These are phyloP conservation scores for Pantala flavescens DNA, from an alignment of 1,140 invertebrate genomes.

Conservation along the genomic window DNA sequence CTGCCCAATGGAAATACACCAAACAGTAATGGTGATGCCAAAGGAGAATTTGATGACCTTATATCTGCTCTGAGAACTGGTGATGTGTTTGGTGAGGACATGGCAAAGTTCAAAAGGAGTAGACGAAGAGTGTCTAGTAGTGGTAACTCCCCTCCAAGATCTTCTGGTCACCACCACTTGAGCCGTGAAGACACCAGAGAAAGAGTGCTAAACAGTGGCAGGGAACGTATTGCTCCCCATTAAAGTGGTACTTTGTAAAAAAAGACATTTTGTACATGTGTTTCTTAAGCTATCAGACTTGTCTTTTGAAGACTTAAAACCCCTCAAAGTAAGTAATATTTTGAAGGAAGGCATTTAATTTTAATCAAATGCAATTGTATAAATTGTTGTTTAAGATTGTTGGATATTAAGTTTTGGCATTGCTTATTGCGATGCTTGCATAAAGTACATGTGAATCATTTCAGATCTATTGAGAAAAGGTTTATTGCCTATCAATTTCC, in stretches of 20 bases:
- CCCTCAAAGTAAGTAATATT: neutral
- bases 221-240: neutral
- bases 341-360: neutral
- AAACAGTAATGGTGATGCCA: slow-evolving; percentile 39
- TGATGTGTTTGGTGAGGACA: slow-evolving; percentile 94
- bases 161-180: neutral
- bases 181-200: neutral
- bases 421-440: neutral
- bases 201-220: neutral
- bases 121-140: slow-evolving; percentile 48
- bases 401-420: neutral
- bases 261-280: neutral
- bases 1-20: slow-evolving; percentile 21
- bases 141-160: slow-evolving; percentile 46
- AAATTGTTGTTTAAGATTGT: neutral
- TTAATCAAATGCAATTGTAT: neutral
- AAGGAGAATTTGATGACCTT: slow-evolving; percentile 93
- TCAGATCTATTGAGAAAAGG: neutral
- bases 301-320: neutral
- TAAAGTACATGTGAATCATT: neutral
- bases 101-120: slow-evolving; percentile 80
- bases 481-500: neutral
- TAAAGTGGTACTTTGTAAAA: neutral
- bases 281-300: no score
- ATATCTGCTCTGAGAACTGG: slow-evolving; percentile 92